A percentile compares a stretch with the other conserved stretches of the same genome.
These are phyloP conservation scores for Papilio dardanus DNA, from an alignment of 1,140 invertebrate species.

Conservation along the genomic window DNA sequence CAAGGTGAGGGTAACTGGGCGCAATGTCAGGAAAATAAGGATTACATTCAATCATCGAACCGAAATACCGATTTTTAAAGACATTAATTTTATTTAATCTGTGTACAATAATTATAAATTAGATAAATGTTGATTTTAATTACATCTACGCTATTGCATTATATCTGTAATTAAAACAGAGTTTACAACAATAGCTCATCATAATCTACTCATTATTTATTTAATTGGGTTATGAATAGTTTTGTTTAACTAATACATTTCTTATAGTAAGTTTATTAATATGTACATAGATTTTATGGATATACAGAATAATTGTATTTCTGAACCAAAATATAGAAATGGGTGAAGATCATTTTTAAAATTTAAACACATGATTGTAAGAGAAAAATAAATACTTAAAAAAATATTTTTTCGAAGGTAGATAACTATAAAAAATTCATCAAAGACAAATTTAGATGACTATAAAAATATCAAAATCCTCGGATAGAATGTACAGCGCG, in stretches of 20 bases:
- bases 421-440: conserved; percentile 20
- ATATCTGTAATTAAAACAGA: conserved; percentile 15
- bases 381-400: conserved; percentile 16
- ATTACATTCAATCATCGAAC: neutral
- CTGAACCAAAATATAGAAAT: neutral
- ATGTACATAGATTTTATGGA: neutral
- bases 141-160: conserved; percentile 21
- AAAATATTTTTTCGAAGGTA: neutral
- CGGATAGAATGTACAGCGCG: conserved; percentile 21
- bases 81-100: conserved; percentile 20
- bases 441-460: conserved; percentile 23
- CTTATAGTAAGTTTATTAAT: conserved; percentile 5
- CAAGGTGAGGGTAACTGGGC: neutral
- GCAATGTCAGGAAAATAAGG: neutral
- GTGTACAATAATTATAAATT: conserved; percentile 20
- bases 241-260: neutral
- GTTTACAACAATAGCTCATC: conserved; percentile 8
- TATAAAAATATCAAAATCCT: conserved; percentile 27
- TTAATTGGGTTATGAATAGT: neutral
- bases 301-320: conserved; percentile 4
- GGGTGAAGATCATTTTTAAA: neutral
- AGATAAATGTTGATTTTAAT: conserved; percentile 26
- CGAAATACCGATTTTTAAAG: neutral
- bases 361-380: conserved; percentile 10
- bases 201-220: conserved; percentile 10